Percentiles rank a stretch among this genome's conserved stretches.
phyloP scores from a whole-genome alignment of 2,113 vertebrate genomes.

The Prunella himalayana region DNA sequence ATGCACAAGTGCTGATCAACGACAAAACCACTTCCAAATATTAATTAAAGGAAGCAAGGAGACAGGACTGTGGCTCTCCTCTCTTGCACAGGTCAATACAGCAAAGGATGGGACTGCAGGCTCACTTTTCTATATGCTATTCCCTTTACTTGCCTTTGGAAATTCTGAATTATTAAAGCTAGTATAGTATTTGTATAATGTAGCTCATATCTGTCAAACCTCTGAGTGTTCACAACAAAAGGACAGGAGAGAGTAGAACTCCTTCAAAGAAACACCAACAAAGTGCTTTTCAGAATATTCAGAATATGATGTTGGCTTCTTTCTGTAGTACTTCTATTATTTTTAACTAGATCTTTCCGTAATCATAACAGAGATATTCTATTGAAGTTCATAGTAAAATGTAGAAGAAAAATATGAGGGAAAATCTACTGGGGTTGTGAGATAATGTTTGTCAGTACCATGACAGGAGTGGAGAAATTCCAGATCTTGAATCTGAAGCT shows the following conservation, averaged over 20 bases:
- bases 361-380: not conserved
- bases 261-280: not conserved
- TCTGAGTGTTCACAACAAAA: not conserved
- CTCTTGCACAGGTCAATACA: not conserved
- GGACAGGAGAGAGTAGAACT: not conserved
- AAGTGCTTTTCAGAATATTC: not conserved
- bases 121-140: not conserved
- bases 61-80: not conserved
- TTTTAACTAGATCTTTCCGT: not conserved
- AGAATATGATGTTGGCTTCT: not conserved
- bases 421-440: not conserved
- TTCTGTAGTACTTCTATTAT: not conserved
- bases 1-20: not conserved
- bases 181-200: not conserved
- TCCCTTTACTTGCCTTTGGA: not conserved
- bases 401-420: not conserved
- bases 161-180: not conserved
- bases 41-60: not conserved
- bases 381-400: not conserved
- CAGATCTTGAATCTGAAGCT: not conserved
- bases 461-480: not conserved
- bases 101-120: not conserved
- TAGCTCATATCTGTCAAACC: not conserved
- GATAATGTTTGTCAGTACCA: not conserved
- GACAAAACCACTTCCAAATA: not conserved